Conservation (phyloP, 2,888 invertebrate genomes). For the Stictocephala bisonia region DNA sequence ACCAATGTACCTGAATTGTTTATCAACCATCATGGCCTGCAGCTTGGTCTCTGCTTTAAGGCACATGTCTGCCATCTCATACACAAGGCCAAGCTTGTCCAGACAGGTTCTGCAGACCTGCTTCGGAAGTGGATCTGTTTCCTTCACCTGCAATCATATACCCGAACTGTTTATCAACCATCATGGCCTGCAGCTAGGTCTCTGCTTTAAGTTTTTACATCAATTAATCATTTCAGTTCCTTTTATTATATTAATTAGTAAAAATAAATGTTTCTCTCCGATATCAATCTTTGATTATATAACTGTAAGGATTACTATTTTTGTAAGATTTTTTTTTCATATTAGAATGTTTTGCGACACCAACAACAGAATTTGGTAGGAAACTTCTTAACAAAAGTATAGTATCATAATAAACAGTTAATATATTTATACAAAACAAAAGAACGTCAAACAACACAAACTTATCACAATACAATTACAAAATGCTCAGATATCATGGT, state of each 20-base stretch:
- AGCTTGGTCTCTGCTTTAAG: constrained; percentile 46
- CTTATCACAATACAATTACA: no score
- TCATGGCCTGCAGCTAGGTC: constrained; percentile 37
- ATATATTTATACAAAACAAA: no score
- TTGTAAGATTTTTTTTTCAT: no score
- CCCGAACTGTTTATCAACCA: constrained; percentile 36
- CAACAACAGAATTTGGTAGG: no score
- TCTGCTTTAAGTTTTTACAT: constrained; percentile 49
- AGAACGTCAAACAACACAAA: no score
- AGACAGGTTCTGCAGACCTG: constrained; percentile 51
- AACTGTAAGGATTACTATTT: no score
- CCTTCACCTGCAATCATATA: constrained; percentile 46
- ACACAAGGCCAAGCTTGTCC: constrained; percentile 44
- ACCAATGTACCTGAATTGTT: constrained; percentile 47
- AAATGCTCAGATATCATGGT: no score
- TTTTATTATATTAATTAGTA: background rate
- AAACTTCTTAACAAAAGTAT: no score
- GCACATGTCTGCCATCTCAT: constrained; percentile 50
- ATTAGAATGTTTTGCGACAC: no score
- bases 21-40: constrained; percentile 28
- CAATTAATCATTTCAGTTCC: background rate
- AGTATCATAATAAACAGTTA: no score
- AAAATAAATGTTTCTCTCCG: no score
- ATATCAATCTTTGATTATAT: no score
- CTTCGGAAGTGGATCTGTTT: constrained; percentile 54